These are phyloP conservation scores for Premnoplex brunnescens DNA, from an alignment of 2,797 vertebrate species.

Conservation along the genomic window DNA sequence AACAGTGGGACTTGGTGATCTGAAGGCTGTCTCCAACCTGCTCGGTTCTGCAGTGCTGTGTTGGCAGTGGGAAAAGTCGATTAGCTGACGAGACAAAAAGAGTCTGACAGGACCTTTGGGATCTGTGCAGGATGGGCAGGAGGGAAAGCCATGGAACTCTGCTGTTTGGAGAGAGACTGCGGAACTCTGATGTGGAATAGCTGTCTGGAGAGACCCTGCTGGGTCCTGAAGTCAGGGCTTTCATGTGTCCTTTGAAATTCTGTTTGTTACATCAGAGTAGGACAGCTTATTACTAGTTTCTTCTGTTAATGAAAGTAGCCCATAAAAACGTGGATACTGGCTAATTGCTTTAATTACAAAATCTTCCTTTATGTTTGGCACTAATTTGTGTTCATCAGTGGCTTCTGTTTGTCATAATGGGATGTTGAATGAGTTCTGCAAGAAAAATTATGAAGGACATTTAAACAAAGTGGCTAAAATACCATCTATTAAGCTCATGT, in stretches of 20 bases:
- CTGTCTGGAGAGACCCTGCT: background rate
- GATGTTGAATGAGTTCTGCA: background rate
- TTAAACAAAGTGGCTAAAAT: background rate
- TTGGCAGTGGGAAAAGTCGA: background rate
- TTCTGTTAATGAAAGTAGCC: background rate
- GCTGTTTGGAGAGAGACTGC: background rate
- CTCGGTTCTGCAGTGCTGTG: rapidly evolving
- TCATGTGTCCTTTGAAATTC: background rate
- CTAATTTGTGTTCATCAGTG: background rate
- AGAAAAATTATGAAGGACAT: background rate
- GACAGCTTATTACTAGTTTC: background rate
- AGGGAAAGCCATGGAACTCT: background rate
- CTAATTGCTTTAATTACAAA: background rate
- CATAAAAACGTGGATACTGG: background rate
- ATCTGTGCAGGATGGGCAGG: background rate
- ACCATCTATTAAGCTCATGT: background rate
- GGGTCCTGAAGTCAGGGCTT: background rate
- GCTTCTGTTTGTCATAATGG: background rate
- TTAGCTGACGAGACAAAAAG: background rate
- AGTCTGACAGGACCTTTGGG: background rate
- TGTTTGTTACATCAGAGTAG: background rate
- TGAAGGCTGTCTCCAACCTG: background rate
- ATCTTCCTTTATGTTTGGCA: background rate
- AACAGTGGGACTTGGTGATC: background rate
- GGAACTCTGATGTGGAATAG: background rate